These are phyloP conservation scores for Cryptoprocta ferox DNA, from an alignment of 2,797 vertebrate species.

Conservation along the genomic window DNA sequence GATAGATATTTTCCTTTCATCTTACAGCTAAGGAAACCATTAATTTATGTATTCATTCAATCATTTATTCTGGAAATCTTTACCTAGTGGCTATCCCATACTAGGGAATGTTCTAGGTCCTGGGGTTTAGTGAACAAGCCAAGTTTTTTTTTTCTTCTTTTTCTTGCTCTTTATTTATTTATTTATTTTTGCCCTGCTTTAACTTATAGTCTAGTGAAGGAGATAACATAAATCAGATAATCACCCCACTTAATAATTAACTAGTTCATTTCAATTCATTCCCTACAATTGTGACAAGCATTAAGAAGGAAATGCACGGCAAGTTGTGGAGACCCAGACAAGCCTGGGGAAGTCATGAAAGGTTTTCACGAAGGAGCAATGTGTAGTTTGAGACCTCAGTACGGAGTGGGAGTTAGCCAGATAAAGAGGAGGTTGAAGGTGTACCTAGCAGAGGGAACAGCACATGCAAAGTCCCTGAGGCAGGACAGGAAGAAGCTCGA, in stretches of 20 bases:
- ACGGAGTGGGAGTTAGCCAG: background rate
- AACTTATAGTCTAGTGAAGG: background rate
- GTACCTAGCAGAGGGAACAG: background rate
- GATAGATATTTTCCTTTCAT: background rate
- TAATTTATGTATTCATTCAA: background rate
- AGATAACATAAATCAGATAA: background rate
- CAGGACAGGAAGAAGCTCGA: background rate
- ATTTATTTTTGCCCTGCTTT: background rate
- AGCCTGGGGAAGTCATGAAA: background rate
- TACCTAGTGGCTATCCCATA: background rate
- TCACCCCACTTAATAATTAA: background rate
- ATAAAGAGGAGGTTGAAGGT: background rate
- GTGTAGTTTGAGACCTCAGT: background rate
- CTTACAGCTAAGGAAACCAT: background rate
- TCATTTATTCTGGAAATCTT: background rate
- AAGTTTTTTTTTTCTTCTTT: background rate
- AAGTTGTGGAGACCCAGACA: background rate
- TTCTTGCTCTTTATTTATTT: too few species aligned
- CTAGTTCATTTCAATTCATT: background rate
- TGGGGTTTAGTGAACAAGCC: background rate
- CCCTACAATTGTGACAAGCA: background rate
- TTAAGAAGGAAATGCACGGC: background rate
- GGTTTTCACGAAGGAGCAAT: background rate
- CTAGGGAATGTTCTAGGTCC: background rate
- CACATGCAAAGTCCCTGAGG: background rate